A percentile compares a stretch with the other conserved stretches of the same genome.
These are phyloP conservation scores for Pegoplata infirma DNA, from an alignment of 2,888 invertebrate genomes.

Conservation along the genomic window DNA sequence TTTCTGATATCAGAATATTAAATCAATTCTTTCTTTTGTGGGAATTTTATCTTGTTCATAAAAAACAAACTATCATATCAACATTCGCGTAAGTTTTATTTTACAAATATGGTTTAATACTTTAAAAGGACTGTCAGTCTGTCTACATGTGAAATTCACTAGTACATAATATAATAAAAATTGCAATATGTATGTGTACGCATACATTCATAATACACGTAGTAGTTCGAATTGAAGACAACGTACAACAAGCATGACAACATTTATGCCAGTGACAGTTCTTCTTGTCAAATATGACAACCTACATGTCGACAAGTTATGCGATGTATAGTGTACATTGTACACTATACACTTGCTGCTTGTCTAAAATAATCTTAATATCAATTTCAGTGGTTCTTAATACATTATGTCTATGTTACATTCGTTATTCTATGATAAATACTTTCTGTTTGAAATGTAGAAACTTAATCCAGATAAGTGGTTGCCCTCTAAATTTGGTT, in stretches of 20 bases:
- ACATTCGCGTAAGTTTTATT: neutral
- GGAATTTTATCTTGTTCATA: no score
- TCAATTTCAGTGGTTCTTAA: constrained; percentile 35
- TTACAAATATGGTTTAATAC: constrained; percentile 16
- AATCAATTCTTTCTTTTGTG: constrained; percentile 3
- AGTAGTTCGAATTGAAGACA: neutral
- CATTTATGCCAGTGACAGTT: constrained; percentile 56
- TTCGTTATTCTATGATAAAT: no score
- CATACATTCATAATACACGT: constrained; percentile 10
- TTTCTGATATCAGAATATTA: constrained; percentile 3
- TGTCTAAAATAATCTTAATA: constrained; percentile 43
- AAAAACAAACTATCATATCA: no score
- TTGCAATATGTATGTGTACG: neutral
- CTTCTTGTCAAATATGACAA: constrained; percentile 61
- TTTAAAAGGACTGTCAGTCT: neutral
- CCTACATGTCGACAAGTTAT: constrained; percentile 52
- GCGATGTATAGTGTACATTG: constrained; percentile 2
- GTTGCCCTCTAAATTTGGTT: no score
- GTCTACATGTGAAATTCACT: neutral
- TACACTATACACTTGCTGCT: constrained; percentile 21
- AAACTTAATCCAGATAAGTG: no score
- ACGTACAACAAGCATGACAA: constrained; percentile 42
- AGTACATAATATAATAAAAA: neutral
- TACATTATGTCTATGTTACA: neutral
- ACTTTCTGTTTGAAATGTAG: no score